Percentiles rank a stretch among this genome's conserved stretches.
phyloP scores from a whole-genome alignment of 2,113 vertebrate genomes.

The Pteropus alecto region DNA sequence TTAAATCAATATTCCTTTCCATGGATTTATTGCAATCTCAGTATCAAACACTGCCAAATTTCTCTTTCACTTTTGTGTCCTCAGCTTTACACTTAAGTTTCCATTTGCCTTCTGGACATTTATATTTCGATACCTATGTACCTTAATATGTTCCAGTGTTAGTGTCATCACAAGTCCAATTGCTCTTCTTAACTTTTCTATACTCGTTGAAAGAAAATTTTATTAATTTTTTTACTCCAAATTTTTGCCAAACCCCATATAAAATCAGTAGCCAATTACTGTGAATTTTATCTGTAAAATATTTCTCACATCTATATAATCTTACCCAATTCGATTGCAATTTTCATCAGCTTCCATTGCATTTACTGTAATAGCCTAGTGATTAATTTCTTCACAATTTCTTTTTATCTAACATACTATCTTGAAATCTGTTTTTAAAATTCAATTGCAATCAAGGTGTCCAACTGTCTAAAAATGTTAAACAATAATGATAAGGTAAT shows the following conservation, averaged over 20 bases:
- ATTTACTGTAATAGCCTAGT: background rate
- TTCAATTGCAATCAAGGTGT: background rate
- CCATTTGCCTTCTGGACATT: background rate
- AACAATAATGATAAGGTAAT: background rate
- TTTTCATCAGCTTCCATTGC: background rate
- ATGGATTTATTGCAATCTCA: background rate
- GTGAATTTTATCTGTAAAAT: background rate
- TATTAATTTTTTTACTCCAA: background rate
- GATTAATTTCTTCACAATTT: background rate
- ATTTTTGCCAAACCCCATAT: background rate
- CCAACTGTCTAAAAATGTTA: background rate
- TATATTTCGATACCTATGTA: background rate
- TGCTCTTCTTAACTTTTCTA: background rate
- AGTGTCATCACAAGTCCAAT: background rate
- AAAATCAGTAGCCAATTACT: background rate
- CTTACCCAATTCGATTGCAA: background rate
- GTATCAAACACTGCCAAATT: background rate
- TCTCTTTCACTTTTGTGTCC: background rate
- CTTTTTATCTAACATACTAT: background rate
- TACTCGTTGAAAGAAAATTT: background rate
- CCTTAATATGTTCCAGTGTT: background rate
- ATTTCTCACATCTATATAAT: background rate
- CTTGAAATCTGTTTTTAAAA: constrained; percentile 8
- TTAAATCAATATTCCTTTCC: background rate
- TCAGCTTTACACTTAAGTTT: background rate